Conservation (phyloP, 2,888 invertebrate species). For the Chloroclystis v-ata region DNA sequence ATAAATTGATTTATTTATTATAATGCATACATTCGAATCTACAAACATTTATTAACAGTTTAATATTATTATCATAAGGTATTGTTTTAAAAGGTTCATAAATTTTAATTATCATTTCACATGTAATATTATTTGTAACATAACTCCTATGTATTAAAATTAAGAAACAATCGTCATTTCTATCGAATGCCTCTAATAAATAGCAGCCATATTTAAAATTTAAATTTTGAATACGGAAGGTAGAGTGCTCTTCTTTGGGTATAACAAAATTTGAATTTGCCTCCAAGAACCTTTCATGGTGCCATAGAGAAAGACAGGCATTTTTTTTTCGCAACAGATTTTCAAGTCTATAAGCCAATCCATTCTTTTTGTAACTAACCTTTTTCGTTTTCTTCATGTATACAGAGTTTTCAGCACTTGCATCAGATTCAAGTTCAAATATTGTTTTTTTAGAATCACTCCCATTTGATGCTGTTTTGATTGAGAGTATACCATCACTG, state of each 20-base stretch:
- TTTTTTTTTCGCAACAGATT: constrained; percentile 65
- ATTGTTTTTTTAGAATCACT: constrained; percentile 5
- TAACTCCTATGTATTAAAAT: constrained; percentile 51
- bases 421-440: neutral
- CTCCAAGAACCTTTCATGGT: constrained; percentile 73
- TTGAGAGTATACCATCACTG: constrained; percentile 46
- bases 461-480: constrained; percentile 31
- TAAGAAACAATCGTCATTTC: constrained; percentile 39
- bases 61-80: constrained; percentile 29
- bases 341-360: constrained; percentile 62
- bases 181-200: constrained; percentile 45
- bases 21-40: constrained; percentile 50
- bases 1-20: constrained; percentile 2
- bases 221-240: constrained; percentile 49
- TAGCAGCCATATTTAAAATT: constrained; percentile 54
- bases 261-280: constrained; percentile 61
- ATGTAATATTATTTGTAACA: constrained; percentile 39
- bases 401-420: constrained; percentile 16
- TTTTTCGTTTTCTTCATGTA: constrained; percentile 44
- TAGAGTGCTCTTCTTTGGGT: constrained; percentile 48
- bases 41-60: constrained; percentile 57
- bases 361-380: constrained; percentile 65
- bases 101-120: constrained; percentile 39
- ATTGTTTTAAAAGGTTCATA: constrained; percentile 23
- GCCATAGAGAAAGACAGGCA: constrained; percentile 68